Conservation (phyloP, 37 sponge, comb jelly and placozoan species). For the Mnemiopsis leidyi region DNA sequence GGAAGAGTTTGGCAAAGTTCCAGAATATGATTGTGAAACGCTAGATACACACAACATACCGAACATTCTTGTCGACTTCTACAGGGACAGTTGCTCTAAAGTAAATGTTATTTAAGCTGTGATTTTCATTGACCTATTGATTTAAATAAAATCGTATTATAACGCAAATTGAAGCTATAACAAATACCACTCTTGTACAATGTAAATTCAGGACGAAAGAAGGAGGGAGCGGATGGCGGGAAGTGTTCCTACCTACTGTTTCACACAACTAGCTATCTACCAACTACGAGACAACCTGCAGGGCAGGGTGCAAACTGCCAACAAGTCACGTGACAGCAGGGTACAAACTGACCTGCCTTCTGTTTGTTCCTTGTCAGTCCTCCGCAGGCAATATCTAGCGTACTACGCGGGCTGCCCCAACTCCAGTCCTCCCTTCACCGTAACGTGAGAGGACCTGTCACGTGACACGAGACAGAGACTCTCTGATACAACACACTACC, state of each 20-base stretch:
- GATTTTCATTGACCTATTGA: too few relatives aligned
- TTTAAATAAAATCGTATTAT: too few relatives aligned
- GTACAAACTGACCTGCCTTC: neutral
- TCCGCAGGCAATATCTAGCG: conserved; percentile 8
- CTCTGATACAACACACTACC: too few relatives aligned
- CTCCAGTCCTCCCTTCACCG: neutral
- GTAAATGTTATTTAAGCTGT: too few relatives aligned
- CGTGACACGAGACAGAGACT: too few relatives aligned
- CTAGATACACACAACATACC: neutral
- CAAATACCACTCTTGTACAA: too few relatives aligned
- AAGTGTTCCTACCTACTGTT: neutral
- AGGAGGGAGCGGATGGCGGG: neutral
- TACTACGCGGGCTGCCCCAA: conserved; percentile 5
- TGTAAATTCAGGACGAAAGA: conserved; percentile 1
- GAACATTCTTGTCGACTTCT: neutral
- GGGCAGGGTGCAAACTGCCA: neutral
- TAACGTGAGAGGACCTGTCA: too few relatives aligned
- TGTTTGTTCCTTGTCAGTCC: neutral
- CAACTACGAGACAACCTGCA: neutral
- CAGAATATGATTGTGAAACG: neutral
- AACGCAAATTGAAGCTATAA: too few relatives aligned
- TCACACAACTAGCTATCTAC: conserved; percentile 25
- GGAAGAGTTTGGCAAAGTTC: neutral
- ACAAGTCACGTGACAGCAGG: neutral
- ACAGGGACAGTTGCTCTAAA: neutral